Percentiles rank a stretch among this genome's conserved stretches.
Conservation (phyloP, 2,113 vertebrate genomes). For the Megatriorchis doriae region DNA sequence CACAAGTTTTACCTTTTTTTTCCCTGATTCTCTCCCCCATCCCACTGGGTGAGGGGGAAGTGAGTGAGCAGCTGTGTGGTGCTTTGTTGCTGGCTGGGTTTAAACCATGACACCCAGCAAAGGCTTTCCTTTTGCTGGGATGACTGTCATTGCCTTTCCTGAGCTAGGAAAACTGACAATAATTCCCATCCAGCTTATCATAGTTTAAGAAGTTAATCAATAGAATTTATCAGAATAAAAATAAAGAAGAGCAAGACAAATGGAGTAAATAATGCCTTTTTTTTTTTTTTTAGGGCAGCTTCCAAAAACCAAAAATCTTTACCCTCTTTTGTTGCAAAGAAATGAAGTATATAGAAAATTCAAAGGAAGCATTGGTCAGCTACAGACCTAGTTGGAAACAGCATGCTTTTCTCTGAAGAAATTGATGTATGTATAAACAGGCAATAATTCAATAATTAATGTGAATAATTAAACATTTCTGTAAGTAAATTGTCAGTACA, state of each 20-base stretch:
- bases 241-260: background rate
- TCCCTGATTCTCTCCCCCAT: too few species aligned
- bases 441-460: background rate
- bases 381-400: background rate
- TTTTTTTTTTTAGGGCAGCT: background rate
- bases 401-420: background rate
- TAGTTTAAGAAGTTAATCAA: background rate
- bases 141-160: background rate
- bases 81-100: too few species aligned
- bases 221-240: background rate
- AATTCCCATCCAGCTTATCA: background rate
- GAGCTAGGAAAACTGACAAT: background rate
- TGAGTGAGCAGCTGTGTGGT: too few species aligned
- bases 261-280: background rate
- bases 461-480: background rate
- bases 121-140: background rate
- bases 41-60: too few species aligned
- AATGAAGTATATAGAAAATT: background rate
- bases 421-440: background rate
- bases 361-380: background rate
- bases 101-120: background rate
- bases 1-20: too few species aligned
- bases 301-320: background rate
- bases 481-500: background rate
- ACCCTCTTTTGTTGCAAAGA: background rate